These are phyloP conservation scores for Pseudeuparius sepicola DNA, from an alignment of 2,888 invertebrate genomes.

Conservation along the genomic window DNA sequence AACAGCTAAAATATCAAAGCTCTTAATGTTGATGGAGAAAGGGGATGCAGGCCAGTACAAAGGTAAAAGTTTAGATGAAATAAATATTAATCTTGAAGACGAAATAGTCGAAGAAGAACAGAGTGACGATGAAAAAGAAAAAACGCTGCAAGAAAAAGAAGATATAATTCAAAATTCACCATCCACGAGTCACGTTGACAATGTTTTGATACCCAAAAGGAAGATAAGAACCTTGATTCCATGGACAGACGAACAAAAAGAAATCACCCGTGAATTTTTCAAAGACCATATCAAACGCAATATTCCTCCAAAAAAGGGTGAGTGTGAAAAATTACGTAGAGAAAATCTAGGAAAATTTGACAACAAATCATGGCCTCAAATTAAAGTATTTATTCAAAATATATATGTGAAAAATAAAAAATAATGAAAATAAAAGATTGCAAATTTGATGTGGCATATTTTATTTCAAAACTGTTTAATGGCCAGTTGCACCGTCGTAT, in stretches of 20 bases:
- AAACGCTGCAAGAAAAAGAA: no score
- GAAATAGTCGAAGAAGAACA: slow-evolving; percentile 8
- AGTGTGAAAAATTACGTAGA: not conserved
- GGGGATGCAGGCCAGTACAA: slow-evolving; percentile 20
- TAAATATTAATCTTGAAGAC: slow-evolving; percentile 20
- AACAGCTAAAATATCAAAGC: slow-evolving; percentile 21
- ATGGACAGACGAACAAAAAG: slow-evolving; percentile 5
- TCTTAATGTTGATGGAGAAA: slow-evolving; percentile 21
- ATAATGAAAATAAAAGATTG: no score
- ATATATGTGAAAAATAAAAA: no score
- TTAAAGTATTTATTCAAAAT: no score
- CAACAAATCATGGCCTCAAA: no score
- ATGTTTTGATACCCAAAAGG: not conserved
- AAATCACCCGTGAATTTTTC: not conserved
- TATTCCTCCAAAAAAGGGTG: not conserved
- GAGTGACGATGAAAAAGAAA: not conserved
- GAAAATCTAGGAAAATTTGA: no score
- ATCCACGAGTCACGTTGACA: no score
- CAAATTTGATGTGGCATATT: no score
- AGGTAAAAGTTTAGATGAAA: slow-evolving; percentile 20
- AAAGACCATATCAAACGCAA: not conserved
- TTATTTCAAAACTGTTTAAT: no score
- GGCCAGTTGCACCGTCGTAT: no score
- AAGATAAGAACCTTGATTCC: not conserved
- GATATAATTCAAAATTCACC: no score